phyloP scores from a whole-genome alignment of 2,888 invertebrate species.

The Megamerina dolium region DNA sequence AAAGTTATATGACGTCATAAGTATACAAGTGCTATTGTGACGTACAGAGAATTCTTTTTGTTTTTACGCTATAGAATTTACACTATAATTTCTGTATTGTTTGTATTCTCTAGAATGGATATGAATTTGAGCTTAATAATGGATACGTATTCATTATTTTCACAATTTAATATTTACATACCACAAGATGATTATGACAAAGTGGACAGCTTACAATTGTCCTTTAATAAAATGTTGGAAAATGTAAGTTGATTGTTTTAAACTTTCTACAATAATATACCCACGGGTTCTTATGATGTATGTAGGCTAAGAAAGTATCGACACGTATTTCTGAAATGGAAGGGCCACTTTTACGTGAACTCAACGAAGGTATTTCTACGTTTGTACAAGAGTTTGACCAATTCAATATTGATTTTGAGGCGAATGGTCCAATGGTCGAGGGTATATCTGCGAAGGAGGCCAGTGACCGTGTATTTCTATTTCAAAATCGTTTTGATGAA shows the following conservation, averaged over 20 bases:
- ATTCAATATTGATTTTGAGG: slow-evolving; percentile 67
- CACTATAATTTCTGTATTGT: neutral
- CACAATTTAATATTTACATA: slow-evolving; percentile 60
- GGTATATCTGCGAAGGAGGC: slow-evolving; percentile 81
- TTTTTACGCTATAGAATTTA: too few species aligned
- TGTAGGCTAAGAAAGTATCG: slow-evolving; percentile 37
- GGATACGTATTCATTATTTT: slow-evolving; percentile 71
- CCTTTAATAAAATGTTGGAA: slow-evolving; percentile 68
- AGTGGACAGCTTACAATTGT: slow-evolving; percentile 71
- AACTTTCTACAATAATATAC: too few species aligned
- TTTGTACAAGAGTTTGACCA: slow-evolving; percentile 62
- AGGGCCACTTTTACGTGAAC: slow-evolving; percentile 64
- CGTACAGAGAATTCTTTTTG: neutral
- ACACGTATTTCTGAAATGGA: slow-evolving; percentile 57
- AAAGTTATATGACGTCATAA: too few species aligned
- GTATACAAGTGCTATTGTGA: too few species aligned
- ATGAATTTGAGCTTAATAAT: slow-evolving; percentile 69
- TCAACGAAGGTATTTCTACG: slow-evolving; percentile 62
- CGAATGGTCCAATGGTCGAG: slow-evolving; percentile 79
- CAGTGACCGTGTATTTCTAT: slow-evolving; percentile 69
- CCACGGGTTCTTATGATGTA: neutral
- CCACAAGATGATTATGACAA: slow-evolving; percentile 72
- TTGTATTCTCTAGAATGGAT: slow-evolving; percentile 56
- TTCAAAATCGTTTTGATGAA: slow-evolving; percentile 76
- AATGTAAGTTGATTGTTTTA: slow-evolving; percentile 53